A percentile compares a stretch with the other conserved stretches of the same genome.
Evolutionary conservation across 1,140 invertebrate species (phyloP).

Genomic region (Drepana arcuata): DNA sequence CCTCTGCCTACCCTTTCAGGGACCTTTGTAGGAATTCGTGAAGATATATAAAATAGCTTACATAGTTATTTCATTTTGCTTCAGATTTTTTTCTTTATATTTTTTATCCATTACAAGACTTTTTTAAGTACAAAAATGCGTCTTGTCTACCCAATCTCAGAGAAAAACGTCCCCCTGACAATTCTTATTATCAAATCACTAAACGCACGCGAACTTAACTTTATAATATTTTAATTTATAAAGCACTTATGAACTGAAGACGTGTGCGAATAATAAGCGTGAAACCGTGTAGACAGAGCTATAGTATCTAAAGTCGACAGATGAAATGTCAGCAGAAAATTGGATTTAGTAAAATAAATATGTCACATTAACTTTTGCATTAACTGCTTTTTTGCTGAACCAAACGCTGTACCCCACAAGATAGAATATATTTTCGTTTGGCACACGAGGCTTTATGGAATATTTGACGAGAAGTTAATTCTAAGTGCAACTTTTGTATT

Average conservation of each 20-base stretch:
- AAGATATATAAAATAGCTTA: no score
- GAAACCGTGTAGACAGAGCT: conserved; percentile 56
- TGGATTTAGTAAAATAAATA: conserved; percentile 71
- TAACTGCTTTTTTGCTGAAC: conserved; percentile 18
- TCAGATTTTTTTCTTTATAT: no score
- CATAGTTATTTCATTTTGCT: no score
- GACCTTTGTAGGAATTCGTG: no score
- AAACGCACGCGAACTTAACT: no score
- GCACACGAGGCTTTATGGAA: neutral
- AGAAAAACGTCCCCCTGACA: no score
- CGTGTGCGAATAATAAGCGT: conserved; percentile 49
- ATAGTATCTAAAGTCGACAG: conserved; percentile 67
- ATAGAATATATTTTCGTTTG: conserved; percentile 19
- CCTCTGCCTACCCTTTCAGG: no score
- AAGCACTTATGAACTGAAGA: conserved; percentile 23
- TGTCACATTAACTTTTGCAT: conserved; percentile 54
- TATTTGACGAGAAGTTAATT: conserved; percentile 56
- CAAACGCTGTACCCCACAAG: conserved; percentile 4
- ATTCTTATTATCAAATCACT: no score
- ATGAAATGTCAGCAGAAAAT: conserved; percentile 71
- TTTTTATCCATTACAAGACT: no score
- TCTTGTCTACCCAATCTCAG: no score
- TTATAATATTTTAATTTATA: conserved; percentile 15
- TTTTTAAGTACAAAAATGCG: no score
- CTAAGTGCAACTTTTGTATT: conserved; percentile 46